Evolutionary conservation across 2,797 vertebrate species (phyloP).

Genomic region (Sphenodon punctatus): DNA sequence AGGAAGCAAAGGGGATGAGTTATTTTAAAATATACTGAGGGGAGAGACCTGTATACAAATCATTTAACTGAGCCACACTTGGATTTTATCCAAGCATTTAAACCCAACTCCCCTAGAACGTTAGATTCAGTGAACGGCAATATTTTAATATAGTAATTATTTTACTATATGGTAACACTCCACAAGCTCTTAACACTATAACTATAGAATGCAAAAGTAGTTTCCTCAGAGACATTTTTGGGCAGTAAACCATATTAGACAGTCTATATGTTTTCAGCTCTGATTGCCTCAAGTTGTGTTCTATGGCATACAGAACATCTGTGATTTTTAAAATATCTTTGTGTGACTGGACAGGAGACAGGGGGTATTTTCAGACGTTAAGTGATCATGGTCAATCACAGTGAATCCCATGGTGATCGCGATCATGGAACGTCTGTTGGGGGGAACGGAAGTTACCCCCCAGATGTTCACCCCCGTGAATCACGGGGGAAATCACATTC

Average conservation of each 20-base stretch:
- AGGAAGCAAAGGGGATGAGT: constrained; percentile 13
- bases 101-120: constrained; percentile 9
- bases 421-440: no score
- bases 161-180: not conserved
- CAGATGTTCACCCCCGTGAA: no score
- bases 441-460: no score
- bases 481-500: no score
- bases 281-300: constrained; percentile 36
- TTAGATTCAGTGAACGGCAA: not conserved
- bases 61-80: not conserved
- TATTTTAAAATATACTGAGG: constrained; percentile 7
- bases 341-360: not conserved
- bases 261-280: constrained; percentile 43
- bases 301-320: constrained; percentile 38
- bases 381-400: no score
- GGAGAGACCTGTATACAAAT: not conserved
- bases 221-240: not conserved
- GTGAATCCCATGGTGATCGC: no score
- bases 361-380: no score
- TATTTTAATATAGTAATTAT: not conserved
- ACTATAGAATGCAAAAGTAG: constrained; percentile 3
- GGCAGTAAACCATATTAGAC: constrained; percentile 8
- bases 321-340: not conserved
- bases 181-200: not conserved
- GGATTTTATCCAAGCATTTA: no score